Evolutionary conservation across 2,888 invertebrate species (phyloP).

Genomic region (Polydesmus complanatus): DNA sequence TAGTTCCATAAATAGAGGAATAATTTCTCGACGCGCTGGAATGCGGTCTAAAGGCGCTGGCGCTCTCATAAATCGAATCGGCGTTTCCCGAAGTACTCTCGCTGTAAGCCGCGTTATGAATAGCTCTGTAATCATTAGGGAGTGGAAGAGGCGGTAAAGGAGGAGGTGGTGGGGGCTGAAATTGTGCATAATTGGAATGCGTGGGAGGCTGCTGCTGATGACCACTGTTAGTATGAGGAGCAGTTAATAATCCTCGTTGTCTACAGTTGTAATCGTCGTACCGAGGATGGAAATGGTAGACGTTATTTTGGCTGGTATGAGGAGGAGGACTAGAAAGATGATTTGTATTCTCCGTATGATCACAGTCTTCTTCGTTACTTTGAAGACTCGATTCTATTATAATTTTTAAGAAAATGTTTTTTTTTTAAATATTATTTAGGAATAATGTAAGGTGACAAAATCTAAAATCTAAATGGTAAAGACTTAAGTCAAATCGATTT

Average conservation of each 20-base stretch:
- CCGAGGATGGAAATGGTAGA: not conserved
- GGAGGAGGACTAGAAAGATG: constrained; percentile 9
- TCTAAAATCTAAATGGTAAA: no score
- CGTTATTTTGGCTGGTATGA: not conserved
- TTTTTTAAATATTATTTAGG: no score
- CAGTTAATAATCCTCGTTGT: not conserved
- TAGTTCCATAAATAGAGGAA: constrained; percentile 17
- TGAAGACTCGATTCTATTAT: constrained; percentile 16
- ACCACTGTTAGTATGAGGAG: not conserved
- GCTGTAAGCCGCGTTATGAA: constrained; percentile 7
- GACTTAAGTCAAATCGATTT: no score
- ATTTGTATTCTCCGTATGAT: constrained; percentile 6
- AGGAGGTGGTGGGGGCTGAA: not conserved
- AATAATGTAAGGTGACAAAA: no score
- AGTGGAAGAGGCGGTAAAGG: not conserved
- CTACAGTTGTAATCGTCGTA: not conserved
- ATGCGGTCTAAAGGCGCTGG: constrained; percentile 12
- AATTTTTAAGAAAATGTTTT: not conserved
- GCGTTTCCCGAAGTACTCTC: constrained; percentile 1
- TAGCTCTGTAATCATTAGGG: not conserved
- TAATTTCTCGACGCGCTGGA: constrained; percentile 15
- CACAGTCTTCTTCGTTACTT: constrained; percentile 18
- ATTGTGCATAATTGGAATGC: constrained; percentile 19
- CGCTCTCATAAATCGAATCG: constrained; percentile 13
- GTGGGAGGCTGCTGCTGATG: not conserved